A percentile compares a stretch with the other conserved stretches of the same genome.
Evolutionary conservation across 2,113 vertebrate genomes (phyloP).

Genomic region (Podarcis raffonei): DNA sequence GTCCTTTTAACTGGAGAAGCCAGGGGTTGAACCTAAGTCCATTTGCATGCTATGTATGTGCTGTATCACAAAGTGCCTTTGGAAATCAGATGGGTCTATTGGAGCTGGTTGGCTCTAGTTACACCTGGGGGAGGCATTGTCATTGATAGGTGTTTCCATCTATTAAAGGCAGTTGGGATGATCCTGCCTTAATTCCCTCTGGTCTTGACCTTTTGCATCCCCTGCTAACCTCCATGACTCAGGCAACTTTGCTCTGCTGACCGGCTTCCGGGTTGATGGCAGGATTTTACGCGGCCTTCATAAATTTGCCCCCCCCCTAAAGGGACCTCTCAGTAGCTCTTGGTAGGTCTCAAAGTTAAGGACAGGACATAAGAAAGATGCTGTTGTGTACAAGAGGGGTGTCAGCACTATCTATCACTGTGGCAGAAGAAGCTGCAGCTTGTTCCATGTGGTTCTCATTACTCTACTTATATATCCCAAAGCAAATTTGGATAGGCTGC

Average conservation of each 20-base stretch:
- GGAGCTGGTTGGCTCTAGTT: constrained; percentile 18
- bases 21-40: not conserved
- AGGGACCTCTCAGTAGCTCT: not conserved
- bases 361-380: not conserved
- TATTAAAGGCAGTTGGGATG: constrained; percentile 17
- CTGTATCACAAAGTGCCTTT: not conserved
- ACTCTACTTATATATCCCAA: not conserved
- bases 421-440: not conserved
- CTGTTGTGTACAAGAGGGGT: not conserved
- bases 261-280: constrained; percentile 35
- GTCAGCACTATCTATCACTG: not conserved
- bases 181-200: not conserved
- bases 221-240: constrained; percentile 20
- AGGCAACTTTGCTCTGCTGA: not conserved
- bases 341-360: not conserved
- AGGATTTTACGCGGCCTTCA: not conserved
- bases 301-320: not conserved
- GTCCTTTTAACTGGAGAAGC: not conserved
- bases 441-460: not conserved
- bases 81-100: not conserved
- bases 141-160: constrained; percentile 17
- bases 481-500: not conserved
- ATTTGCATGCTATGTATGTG: not conserved
- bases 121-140: not conserved
- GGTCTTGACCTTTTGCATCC: constrained; percentile 20